Evolutionary conservation across 1,140 invertebrate species (phyloP).

Genomic region (Drosophila virilis): DNA sequence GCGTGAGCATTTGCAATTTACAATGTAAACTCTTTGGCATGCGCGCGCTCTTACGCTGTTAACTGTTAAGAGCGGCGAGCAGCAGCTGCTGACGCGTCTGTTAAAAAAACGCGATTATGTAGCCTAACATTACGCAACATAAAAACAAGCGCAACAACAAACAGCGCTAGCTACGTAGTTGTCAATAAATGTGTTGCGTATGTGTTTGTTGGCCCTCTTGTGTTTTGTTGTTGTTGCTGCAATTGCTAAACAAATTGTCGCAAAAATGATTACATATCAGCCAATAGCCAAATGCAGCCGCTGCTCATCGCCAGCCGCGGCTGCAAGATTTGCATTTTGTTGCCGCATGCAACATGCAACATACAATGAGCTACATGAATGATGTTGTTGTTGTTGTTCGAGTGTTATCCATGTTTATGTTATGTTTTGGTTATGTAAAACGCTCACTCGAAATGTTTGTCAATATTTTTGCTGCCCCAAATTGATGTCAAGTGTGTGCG

Average conservation of each 20-base stretch:
- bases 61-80: constrained; percentile 36
- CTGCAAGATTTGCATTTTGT: constrained; percentile 54
- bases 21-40: neutral
- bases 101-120: constrained; percentile 74
- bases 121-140: constrained; percentile 81
- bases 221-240: constrained; percentile 37
- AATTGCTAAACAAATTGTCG: constrained; percentile 67
- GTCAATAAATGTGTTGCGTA: constrained; percentile 20
- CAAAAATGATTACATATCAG: constrained; percentile 63
- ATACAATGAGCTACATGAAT: constrained; percentile 3
- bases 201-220: constrained; percentile 34
- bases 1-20: neutral
- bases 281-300: constrained; percentile 11
- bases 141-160: constrained; percentile 55
- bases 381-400: constrained; percentile 5
- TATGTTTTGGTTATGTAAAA: constrained; percentile 38
- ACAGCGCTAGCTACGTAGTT: constrained; percentile 16
- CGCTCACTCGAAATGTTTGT: constrained; percentile 33
- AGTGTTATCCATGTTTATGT: neutral
- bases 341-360: constrained; percentile 12
- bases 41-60: constrained; percentile 54
- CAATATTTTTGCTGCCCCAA: constrained; percentile 33
- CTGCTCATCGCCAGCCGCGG: constrained; percentile 11
- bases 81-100: constrained; percentile 48
- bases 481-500: constrained; percentile 31